Percentiles rank a stretch among this genome's conserved stretches.
These are phyloP conservation scores for Staurois parvus DNA, from an alignment of 2,797 vertebrate species.

Conservation along the genomic window DNA sequence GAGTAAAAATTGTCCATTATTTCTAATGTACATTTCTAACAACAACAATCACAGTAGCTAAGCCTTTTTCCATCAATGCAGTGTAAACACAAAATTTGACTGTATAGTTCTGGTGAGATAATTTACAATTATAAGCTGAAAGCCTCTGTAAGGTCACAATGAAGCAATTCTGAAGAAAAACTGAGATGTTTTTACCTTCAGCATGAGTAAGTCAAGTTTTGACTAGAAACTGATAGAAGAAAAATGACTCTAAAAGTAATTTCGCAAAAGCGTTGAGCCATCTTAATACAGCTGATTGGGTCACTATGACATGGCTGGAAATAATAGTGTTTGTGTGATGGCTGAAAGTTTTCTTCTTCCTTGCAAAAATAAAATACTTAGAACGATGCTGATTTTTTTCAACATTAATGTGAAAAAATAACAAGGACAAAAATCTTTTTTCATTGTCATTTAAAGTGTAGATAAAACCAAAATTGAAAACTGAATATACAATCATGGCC, in stretches of 20 bases:
- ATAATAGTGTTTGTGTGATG: slow-evolving; percentile 14
- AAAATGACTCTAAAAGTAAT: slow-evolving; percentile 55
- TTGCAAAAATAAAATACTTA: slow-evolving; percentile 24
- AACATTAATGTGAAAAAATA: slow-evolving; percentile 9
- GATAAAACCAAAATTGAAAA: no score
- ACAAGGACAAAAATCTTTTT: neutral
- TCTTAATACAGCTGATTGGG: slow-evolving; percentile 40
- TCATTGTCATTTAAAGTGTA: no score
- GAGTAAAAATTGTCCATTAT: slow-evolving; percentile 8
- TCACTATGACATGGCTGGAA: slow-evolving; percentile 40
- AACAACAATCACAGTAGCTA: slow-evolving; percentile 7
- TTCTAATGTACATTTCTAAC: slow-evolving; percentile 32
- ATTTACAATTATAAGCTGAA: slow-evolving; percentile 45
- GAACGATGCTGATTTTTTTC: neutral
- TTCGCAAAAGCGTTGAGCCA: slow-evolving; percentile 33
- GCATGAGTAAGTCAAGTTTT: slow-evolving; percentile 47
- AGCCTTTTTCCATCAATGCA: neutral
- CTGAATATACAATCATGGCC: no score
- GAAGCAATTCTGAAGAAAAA: slow-evolving; percentile 42
- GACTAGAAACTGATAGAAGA: slow-evolving; percentile 44
- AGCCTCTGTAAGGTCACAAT: slow-evolving; percentile 30
- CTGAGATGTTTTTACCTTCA: slow-evolving; percentile 28
- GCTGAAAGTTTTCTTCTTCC: slow-evolving; percentile 19
- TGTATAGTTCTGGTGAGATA: neutral
- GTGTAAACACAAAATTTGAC: neutral